Conservation (phyloP, 2,113 vertebrate genomes). For the Gorsachius goisagi region DNA sequence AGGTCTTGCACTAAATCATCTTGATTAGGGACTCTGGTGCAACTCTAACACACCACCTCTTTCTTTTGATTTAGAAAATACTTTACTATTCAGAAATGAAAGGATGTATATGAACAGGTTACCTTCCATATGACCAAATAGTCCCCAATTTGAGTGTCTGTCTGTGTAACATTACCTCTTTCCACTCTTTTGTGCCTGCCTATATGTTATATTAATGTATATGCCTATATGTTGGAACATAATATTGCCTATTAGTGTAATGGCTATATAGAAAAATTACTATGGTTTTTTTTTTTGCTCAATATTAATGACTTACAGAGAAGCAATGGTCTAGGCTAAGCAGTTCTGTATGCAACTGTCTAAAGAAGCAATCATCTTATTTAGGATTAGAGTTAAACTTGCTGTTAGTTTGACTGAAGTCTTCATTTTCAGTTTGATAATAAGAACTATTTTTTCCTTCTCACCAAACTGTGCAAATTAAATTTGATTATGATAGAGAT, state of each 20-base stretch:
- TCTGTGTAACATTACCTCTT: not conserved
- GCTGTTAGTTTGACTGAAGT: not conserved
- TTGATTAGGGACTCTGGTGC: not conserved
- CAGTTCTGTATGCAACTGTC: not conserved
- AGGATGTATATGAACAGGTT: not conserved
- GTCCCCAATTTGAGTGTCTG: not conserved
- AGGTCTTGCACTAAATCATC: not conserved
- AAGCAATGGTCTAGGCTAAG: not conserved
- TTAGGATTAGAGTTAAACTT: not conserved
- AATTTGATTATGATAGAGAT: not conserved
- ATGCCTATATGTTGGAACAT: not conserved
- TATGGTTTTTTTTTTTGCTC: not conserved
- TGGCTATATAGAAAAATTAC: not conserved
- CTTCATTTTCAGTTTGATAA: not conserved
- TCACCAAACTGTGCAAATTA: not conserved
- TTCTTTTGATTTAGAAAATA: not conserved
- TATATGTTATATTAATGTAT: not conserved
- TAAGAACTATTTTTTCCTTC: not conserved
- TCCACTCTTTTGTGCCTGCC: not conserved
- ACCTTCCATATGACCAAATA: not conserved
- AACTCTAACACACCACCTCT: not conserved
- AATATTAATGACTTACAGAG: not conserved
- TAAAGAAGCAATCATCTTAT: not conserved
- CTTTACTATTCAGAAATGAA: not conserved
- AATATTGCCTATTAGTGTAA: not conserved